Conservation (phyloP, 2,113 vertebrate species). For the Apteryx mantelli region DNA sequence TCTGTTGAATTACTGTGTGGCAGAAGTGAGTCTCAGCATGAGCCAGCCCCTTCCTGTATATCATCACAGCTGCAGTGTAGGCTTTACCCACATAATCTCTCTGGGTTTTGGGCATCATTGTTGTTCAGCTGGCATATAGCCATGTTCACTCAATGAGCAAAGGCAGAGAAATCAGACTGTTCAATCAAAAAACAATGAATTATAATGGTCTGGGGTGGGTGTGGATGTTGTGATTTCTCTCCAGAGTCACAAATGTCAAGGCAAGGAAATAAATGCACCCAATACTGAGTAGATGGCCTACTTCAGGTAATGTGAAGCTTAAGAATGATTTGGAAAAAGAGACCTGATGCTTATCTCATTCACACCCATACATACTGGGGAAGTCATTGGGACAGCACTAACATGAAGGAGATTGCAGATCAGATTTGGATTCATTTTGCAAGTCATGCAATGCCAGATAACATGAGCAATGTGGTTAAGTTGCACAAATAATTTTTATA, state of each 20-base stretch:
- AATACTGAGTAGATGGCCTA: background rate
- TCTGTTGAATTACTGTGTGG: background rate
- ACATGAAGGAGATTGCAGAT: background rate
- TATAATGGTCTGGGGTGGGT: background rate
- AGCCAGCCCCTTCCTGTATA: background rate
- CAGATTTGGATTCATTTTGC: background rate
- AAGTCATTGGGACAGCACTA: background rate
- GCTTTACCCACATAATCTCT: background rate
- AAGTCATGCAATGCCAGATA: background rate
- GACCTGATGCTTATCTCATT: background rate
- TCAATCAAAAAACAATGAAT: background rate
- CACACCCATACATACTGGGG: background rate
- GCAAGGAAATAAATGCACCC: background rate
- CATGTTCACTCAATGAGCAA: background rate
- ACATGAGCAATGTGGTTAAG: background rate
- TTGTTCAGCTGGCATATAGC: constrained; percentile 27
- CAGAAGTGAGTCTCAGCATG: constrained; percentile 17
- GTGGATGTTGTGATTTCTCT: background rate
- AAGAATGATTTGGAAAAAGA: background rate
- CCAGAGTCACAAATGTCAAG: background rate
- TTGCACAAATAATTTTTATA: background rate
- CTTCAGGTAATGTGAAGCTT: background rate
- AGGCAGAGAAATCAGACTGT: background rate
- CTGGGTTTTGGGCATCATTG: background rate
- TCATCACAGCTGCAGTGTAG: background rate